Conservation (phyloP, 2,113 vertebrate genomes). For the Benitochromis conjunctus region DNA sequence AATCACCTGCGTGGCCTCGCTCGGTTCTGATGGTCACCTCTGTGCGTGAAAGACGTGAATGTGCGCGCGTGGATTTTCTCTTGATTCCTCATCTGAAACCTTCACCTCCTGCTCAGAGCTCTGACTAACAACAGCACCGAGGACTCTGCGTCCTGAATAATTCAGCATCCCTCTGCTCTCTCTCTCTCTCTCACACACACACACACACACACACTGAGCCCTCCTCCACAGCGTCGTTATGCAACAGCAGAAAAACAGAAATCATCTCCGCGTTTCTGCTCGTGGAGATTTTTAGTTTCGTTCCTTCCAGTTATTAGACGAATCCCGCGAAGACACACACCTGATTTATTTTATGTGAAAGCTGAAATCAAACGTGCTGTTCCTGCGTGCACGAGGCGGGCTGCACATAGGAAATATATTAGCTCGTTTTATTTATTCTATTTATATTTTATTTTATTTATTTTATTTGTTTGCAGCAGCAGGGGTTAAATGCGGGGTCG, state of each 20-base stretch:
- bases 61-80: background rate
- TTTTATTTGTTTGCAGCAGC: background rate
- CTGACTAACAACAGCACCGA: constrained; percentile 27
- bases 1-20: background rate
- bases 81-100: background rate
- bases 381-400: background rate
- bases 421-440: background rate
- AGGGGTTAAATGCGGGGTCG: background rate
- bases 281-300: background rate
- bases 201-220: background rate
- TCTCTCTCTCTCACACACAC: background rate
- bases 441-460: background rate
- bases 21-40: background rate
- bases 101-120: background rate
- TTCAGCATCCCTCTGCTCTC: constrained; percentile 13
- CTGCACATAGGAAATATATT: fast-evolving
- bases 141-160: constrained; percentile 40
- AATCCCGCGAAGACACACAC: background rate
- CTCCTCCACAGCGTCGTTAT: constrained; percentile 49
- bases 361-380: background rate
- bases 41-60: background rate
- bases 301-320: background rate
- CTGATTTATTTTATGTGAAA: background rate
- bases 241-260: constrained; percentile 12
- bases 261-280: background rate